Evolutionary conservation across 1,140 invertebrate genomes (phyloP), one percentile per base, ranked within the genome.

Genomic region (Pristionchus pacificus): DNA sequence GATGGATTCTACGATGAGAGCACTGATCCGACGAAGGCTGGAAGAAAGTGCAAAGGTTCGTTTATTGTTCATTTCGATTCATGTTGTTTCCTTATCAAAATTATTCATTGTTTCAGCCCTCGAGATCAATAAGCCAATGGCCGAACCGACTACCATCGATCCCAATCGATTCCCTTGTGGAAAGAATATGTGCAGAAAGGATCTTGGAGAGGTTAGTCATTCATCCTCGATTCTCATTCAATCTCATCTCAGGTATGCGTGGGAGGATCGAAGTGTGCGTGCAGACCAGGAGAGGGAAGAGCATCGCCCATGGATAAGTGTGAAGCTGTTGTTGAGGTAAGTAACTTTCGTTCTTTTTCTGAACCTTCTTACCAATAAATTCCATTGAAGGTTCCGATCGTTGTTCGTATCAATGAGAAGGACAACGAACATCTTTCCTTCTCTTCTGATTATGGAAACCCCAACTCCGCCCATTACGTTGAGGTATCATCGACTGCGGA

Each of bases 1-100:
- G 33, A 27, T 24, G 72, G 74, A 6, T 75, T 76, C 74, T 76
- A 64, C 74, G 76, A 77, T 65, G 71, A 77, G 19, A 63, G 62
- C 2, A 27, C 33, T 2, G 76, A 74, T 57, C 75, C 74, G 0
- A 68, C 59, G 69, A 77, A 68, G 66, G 29, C 76, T 31, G 76
- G 76, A 59, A 66, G 76, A 49, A 65, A 61, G 24, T 77, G 76
- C 29, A 76, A 72, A 55, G 74, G 70, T 72, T 33, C 60, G 70
- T 65, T n/a, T 24, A 19, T n/a, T n/a, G n/a, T n/a, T n/a, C n/a
- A n/a, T n/a, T 55, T 55, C n/a, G 49, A 13, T 13, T 55, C n/a
- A 55, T 14, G 13, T 24, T 6, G 19, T 24, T n/a, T 10, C 27
- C 59, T 2, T 29, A 28, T 63, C 61, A 19, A 15, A 19, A 1